Percentiles rank a stretch among this genome's conserved stretches.
Conservation (phyloP, 2,888 invertebrate species). For the Rugalucina vietnamica region DNA sequence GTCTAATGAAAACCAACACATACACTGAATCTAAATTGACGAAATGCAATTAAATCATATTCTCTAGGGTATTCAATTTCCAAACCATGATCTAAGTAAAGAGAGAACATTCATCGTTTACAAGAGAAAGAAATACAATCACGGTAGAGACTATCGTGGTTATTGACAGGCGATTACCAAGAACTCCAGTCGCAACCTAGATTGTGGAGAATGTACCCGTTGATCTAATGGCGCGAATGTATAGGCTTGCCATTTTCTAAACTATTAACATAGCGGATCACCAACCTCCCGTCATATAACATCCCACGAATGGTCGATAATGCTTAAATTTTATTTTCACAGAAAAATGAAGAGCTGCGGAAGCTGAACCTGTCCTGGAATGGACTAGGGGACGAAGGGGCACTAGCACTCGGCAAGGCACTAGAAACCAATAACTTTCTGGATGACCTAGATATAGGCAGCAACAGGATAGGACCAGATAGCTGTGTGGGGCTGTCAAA, state of each 20-base stretch:
- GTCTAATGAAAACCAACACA: too few relatives aligned
- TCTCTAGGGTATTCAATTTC: too few relatives aligned
- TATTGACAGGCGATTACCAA: too few relatives aligned
- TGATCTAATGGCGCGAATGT: too few relatives aligned
- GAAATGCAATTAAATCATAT: too few relatives aligned
- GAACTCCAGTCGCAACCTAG: too few relatives aligned
- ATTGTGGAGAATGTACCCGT: too few relatives aligned
- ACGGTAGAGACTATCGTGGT: too few relatives aligned
- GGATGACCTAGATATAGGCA: constrained; percentile 63
- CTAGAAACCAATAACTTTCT: constrained; percentile 66
- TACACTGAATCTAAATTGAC: too few relatives aligned
- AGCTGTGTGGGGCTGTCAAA: constrained; percentile 65
- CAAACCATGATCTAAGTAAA: too few relatives aligned
- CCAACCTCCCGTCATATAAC: background rate
- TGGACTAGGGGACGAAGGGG: constrained; percentile 74
- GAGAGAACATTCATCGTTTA: too few relatives aligned
- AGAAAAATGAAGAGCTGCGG: constrained; percentile 68
- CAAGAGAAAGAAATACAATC: too few relatives aligned
- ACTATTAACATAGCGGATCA: background rate
- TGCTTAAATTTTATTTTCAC: background rate
- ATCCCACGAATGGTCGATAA: background rate
- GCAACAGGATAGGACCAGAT: constrained; percentile 70
- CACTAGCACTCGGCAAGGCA: constrained; percentile 62
- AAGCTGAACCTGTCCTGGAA: constrained; percentile 73
- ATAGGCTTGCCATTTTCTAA: background rate